Evolutionary conservation across 2,113 vertebrate genomes (phyloP).

Genomic region (Pseudorectes ferrugineus): DNA sequence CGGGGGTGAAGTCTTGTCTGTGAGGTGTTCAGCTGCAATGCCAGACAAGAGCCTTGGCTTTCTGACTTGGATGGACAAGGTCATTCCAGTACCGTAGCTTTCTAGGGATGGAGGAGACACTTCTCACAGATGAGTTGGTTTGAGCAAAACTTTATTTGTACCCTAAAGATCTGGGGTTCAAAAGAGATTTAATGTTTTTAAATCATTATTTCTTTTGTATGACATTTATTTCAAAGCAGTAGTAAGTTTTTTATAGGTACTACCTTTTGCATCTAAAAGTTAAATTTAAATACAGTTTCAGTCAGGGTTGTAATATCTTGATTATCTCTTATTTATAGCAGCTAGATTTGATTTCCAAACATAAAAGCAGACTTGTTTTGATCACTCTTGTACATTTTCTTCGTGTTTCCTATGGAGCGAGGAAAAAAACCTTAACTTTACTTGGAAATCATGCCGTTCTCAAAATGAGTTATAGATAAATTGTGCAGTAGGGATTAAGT

Average conservation of each 20-base stretch:
- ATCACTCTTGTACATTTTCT: neutral
- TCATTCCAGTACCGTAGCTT: neutral
- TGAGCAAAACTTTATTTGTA: neutral
- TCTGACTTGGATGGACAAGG: neutral
- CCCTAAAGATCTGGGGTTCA: neutral
- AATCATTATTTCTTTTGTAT: neutral
- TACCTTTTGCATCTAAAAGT: neutral
- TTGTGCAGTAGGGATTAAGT: neutral
- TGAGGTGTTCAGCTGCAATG: neutral
- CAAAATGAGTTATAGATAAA: neutral
- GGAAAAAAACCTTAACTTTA: neutral
- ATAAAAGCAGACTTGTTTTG: neutral
- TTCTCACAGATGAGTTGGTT: neutral
- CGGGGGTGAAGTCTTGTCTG: neutral
- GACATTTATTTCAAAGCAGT: neutral
- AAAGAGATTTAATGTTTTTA: neutral
- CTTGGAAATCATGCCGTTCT: neutral
- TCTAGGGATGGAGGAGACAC: neutral
- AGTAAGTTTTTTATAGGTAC: neutral
- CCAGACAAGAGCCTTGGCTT: neutral
- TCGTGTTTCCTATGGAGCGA: neutral
- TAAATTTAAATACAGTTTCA: neutral
- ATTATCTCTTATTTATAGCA: neutral
- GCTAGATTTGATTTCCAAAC: neutral
- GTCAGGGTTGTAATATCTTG: neutral